A percentile compares a stretch with the other conserved stretches of the same genome.
phyloP scores from a whole-genome alignment of 2,888 invertebrate genomes.

The Ganaspis brasiliensis region DNA sequence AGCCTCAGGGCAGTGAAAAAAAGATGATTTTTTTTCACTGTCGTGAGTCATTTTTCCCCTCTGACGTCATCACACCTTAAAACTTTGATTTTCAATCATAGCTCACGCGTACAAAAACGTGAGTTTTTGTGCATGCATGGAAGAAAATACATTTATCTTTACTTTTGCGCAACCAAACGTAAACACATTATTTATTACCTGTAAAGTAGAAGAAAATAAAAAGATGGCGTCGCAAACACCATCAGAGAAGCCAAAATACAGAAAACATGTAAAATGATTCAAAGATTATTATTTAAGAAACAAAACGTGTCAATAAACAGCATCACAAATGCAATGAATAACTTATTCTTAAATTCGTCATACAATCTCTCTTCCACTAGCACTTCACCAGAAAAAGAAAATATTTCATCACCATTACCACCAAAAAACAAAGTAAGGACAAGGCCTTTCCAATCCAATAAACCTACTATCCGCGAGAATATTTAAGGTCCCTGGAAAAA shows the following conservation, averaged over 20 bases:
- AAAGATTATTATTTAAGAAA: not conserved
- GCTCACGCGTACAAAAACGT: too few relatives aligned
- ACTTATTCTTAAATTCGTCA: not conserved
- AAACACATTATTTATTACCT: not conserved
- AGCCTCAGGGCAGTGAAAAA: too few relatives aligned
- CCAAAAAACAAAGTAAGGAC: not conserved
- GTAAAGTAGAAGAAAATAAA: not conserved
- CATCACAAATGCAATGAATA: not conserved
- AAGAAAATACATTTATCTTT: not conserved
- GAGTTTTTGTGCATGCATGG: too few relatives aligned
- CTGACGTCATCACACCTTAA: too few relatives aligned
- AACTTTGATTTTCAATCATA: too few relatives aligned
- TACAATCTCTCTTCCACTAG: not conserved
- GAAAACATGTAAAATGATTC: not conserved
- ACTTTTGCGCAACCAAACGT: not conserved
- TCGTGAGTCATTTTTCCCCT: too few relatives aligned
- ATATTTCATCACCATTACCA: not conserved
- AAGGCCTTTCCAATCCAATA: not conserved
- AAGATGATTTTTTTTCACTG: too few relatives aligned
- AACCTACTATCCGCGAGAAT: too few relatives aligned
- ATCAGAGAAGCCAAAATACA: not conserved
- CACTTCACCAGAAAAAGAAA: not conserved
- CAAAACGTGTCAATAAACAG: not conserved
- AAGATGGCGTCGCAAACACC: not conserved
- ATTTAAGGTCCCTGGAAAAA: too few relatives aligned